Conservation (phyloP, 2,113 vertebrate species). For the Atherinomorus stipes region DNA sequence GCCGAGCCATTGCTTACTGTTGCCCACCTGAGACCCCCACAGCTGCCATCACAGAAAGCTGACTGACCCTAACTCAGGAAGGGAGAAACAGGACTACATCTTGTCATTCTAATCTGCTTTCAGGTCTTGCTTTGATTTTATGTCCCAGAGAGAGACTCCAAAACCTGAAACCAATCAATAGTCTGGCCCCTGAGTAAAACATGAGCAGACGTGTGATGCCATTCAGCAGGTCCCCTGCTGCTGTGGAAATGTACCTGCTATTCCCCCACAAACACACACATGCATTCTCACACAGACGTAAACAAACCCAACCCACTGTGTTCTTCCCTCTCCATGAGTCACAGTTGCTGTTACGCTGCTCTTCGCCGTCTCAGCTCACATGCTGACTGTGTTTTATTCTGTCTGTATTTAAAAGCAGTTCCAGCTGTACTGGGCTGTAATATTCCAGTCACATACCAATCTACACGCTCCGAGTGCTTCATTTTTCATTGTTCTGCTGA, state of each 20-base stretch:
- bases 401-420: neutral
- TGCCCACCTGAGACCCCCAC: no score
- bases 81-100: no score
- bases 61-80: no score
- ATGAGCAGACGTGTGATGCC: conserved; percentile 33
- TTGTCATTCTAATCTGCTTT: neutral
- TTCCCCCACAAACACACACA: conserved; percentile 1
- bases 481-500: conserved; percentile 8
- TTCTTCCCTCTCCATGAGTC: conserved; percentile 20
- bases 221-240: neutral
- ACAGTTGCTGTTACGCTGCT: neutral
- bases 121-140: neutral
- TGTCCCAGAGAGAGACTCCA: no score
- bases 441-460: neutral
- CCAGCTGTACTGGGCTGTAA: neutral
- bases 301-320: conserved; percentile 23
- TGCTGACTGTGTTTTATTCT: neutral
- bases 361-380: neutral
- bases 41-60: no score
- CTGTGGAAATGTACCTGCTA: conserved; percentile 52
- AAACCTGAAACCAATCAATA: no score
- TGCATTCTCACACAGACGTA: neutral
- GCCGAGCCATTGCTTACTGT: no score
- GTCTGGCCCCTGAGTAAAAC: no score
- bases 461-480: neutral